Conservation (phyloP, 2,888 invertebrate genomes). For the Sericinus montela region DNA sequence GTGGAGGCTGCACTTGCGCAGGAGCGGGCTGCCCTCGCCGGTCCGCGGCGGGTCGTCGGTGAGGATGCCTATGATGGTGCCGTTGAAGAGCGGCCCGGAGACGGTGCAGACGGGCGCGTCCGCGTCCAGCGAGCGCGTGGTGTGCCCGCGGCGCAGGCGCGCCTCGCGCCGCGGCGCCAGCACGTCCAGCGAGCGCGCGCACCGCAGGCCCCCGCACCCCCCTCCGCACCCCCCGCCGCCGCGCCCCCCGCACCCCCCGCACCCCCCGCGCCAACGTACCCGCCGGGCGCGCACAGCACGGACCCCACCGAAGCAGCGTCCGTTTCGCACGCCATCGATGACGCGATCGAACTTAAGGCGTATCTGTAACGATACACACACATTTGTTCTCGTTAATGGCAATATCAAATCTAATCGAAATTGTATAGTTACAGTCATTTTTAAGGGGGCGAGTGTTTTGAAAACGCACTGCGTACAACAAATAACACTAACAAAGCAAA, state of each 20-base stretch:
- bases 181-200: conserved; percentile 33
- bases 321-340: conserved; percentile 77
- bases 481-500: too few relatives aligned
- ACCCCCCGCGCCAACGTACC: conserved; percentile 36
- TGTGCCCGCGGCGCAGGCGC: conserved; percentile 45
- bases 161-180: conserved; percentile 44
- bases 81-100: conserved; percentile 65
- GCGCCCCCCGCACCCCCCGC: conserved; percentile 31
- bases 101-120: conserved; percentile 55
- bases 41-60: conserved; percentile 52
- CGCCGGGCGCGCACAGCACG: conserved; percentile 36
- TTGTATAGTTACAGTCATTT: too few relatives aligned
- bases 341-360: conserved; percentile 83
- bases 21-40: conserved; percentile 67
- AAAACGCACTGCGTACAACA: too few relatives aligned
- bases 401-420: too few relatives aligned
- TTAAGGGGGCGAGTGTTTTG: too few relatives aligned
- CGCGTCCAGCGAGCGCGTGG: conserved; percentile 57
- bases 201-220: conserved; percentile 42
- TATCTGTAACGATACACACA: conserved; percentile 45
- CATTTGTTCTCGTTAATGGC: too few relatives aligned
- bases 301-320: conserved; percentile 25
- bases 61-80: conserved; percentile 57
- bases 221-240: conserved; percentile 34
- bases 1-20: conserved; percentile 62